A percentile compares a stretch with the other conserved stretches of the same genome.
Evolutionary conservation across 2,888 invertebrate species (phyloP).

Genomic region (Leptura quadrifasciata): DNA sequence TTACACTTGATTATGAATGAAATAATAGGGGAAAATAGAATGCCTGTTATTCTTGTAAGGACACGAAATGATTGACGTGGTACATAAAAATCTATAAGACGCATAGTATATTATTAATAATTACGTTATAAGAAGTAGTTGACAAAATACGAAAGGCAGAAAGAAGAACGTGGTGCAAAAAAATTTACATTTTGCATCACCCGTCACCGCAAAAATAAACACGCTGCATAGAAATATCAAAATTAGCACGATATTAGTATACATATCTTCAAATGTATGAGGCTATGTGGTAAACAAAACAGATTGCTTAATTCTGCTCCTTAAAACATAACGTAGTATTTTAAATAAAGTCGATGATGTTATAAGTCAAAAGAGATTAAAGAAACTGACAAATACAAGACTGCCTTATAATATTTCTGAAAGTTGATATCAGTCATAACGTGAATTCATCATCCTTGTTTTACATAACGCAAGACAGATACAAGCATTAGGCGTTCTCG

Average conservation of each 20-base stretch:
- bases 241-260: neutral
- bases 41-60: neutral
- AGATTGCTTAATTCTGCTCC: neutral
- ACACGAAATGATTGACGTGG: neutral
- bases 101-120: no score
- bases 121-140: no score
- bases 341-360: neutral
- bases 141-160: no score
- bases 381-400: neutral
- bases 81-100: no score
- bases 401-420: neutral
- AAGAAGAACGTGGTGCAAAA: no score
- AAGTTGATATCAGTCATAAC: neutral
- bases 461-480: neutral
- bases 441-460: neutral
- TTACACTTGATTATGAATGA: neutral
- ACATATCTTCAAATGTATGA: neutral
- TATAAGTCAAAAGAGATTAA: neutral
- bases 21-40: neutral
- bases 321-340: neutral
- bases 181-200: no score
- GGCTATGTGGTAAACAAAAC: neutral
- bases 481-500: neutral
- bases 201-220: neutral
- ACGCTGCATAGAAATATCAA: neutral